Evolutionary conservation across 2,113 vertebrate genomes (phyloP).

Genomic region (Heteronetta atricapilla): DNA sequence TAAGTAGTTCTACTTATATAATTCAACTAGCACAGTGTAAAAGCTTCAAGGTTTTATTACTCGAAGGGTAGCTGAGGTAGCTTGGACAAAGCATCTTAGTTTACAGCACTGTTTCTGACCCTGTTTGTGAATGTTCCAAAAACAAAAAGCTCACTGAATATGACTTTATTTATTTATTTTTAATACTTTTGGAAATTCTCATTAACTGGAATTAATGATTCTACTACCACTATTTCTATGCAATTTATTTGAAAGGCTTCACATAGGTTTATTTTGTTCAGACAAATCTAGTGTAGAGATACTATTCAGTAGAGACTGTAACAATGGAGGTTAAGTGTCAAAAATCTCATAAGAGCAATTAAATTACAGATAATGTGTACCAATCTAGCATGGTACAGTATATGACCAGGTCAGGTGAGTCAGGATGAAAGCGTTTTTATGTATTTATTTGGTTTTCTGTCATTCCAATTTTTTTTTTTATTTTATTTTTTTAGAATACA

Average conservation of each 20-base stretch:
- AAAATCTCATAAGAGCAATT: not conserved
- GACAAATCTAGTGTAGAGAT: not conserved
- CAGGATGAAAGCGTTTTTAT: not conserved
- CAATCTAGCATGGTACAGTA: not conserved
- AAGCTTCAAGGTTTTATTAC: not conserved
- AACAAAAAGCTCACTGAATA: not conserved
- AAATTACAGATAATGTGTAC: not conserved
- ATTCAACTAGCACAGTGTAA: not conserved
- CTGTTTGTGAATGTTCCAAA: not conserved
- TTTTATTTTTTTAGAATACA: not conserved
- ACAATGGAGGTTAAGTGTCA: not conserved
- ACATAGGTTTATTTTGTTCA: not conserved
- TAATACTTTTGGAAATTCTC: not conserved
- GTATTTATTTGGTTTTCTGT: not conserved
- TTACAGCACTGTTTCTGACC: not conserved
- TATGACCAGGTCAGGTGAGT: not conserved
- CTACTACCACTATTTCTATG: not conserved
- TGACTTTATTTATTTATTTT: not conserved
- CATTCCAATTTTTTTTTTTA: not conserved
- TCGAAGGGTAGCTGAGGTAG: not conserved
- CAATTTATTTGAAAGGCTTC: not conserved
- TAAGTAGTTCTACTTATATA: slow-evolving; percentile 9
- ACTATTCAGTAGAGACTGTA: not conserved
- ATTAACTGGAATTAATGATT: not conserved
- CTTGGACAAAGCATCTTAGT: not conserved